Percentiles rank a stretch among this genome's conserved stretches.
Evolutionary conservation across 2,113 vertebrate species (phyloP).

Genomic region (Pogona vitticeps): DNA sequence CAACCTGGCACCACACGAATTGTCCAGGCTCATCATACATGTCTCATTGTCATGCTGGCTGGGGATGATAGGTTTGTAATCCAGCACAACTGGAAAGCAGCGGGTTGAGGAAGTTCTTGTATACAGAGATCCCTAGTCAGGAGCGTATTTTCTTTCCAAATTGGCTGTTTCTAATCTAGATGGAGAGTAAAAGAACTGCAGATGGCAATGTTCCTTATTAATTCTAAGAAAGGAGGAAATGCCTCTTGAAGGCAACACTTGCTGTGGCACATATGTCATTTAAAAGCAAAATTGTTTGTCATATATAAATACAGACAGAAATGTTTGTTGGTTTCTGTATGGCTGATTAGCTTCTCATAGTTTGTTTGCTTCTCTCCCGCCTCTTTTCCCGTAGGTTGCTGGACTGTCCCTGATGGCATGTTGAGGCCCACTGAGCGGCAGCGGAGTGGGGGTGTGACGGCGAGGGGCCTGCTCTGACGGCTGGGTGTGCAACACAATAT

Average conservation of each 20-base stretch:
- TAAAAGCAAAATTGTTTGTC: not conserved
- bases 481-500: conserved; percentile 82
- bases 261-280: not conserved
- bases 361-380: too few species aligned
- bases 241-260: not conserved
- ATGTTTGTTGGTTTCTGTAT: not conserved
- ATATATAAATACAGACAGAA: not conserved
- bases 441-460: conserved; percentile 80
- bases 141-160: not conserved
- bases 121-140: too few species aligned
- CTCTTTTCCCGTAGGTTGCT: conserved; percentile 69
- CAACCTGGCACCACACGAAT: too few species aligned
- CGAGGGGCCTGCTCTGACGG: conserved; percentile 76
- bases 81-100: too few species aligned
- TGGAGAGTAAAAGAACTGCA: not conserved
- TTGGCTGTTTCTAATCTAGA: not conserved
- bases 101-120: too few species aligned
- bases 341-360: not conserved
- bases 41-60: too few species aligned
- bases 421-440: conserved; percentile 84
- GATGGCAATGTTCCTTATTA: too few species aligned
- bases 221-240: not conserved
- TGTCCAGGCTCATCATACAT: too few species aligned
- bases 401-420: conserved; percentile 83
- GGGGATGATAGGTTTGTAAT: too few species aligned